Percentiles rank a stretch among this genome's conserved stretches.
Conservation (phyloP, 2,113 vertebrate species). For the Bubalus kerabau region DNA sequence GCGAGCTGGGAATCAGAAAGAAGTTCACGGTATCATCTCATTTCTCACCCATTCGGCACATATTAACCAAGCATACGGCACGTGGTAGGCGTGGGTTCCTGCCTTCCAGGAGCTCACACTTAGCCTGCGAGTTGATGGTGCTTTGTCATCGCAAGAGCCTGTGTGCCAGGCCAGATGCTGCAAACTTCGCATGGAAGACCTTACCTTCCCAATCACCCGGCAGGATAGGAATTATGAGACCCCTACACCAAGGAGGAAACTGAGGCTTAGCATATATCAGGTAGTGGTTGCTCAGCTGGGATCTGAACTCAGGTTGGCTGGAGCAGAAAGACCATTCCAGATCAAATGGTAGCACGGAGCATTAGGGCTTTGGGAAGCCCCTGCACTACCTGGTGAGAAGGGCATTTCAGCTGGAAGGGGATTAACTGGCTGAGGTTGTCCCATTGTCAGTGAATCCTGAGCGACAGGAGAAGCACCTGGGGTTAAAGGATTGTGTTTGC, state of each 20-base stretch:
- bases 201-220: not conserved
- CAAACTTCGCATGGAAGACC: not conserved
- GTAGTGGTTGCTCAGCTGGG: not conserved
- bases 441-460: not conserved
- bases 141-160: not conserved
- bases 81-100: not conserved
- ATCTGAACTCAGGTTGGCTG: not conserved
- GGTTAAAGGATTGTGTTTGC: not conserved
- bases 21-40: not conserved
- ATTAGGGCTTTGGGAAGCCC: not conserved
- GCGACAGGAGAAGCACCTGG: not conserved
- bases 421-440: not conserved
- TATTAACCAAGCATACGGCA: not conserved
- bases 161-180: not conserved
- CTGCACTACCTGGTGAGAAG: not conserved
- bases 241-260: not conserved
- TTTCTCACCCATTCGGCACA: not conserved
- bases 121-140: not conserved
- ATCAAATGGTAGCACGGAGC: not conserved
- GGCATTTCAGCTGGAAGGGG: not conserved
- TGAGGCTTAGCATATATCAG: not conserved
- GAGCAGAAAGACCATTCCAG: not conserved
- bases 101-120: not conserved
- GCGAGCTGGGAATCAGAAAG: not conserved
- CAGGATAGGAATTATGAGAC: not conserved